Evolutionary conservation across 2,888 invertebrate genomes (phyloP), one percentile per base, ranked within the genome.

Genomic region (Zhuqinia jingwanae): DNA sequence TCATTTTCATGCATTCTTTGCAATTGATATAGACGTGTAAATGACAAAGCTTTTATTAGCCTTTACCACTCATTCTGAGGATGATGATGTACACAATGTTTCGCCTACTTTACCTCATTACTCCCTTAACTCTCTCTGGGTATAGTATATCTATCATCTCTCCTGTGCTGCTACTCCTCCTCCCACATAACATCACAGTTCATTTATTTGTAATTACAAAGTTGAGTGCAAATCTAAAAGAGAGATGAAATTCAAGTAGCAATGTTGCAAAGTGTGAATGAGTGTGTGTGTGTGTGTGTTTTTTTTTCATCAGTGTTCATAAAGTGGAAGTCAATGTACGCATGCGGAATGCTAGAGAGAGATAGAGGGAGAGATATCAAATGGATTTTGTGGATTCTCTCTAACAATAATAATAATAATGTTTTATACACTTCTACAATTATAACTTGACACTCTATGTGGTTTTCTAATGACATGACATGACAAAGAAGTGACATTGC

Each of bases 31-130:
- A 77, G 60, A 53, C 75, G 30, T 75, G 53, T 53, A 75, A 53
- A 77, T 60, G 77, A 60, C 77, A 77, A 77, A 77, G 36, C 45
- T n/a, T 77, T 60, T 42, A 77, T 77, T 77, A 77, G 36, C 77
- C 25, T 77, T n/a, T 75, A 30, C 75, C 53, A 53, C 53, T 53
- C 53, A 50, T 56, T 53, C 30, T 53, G 2, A n/a, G n/a, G 50
- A 47, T 70, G 50, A 15, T 11, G 20, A 53, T 53, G 17, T 53
- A 42, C 11, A 45, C 11, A 70, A 42, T 70, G n/a, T 1, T 3
- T 45, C 13, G 36, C 45, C 20, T 20, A 17, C 45, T 2, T 65
- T 13, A n/a, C 30, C n/a, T 8, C 6, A 0, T 42, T 70, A 36
- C 17, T 75, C 13, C 11, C n/a, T 20, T 1, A 17, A 22, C 25